phyloP scores from a whole-genome alignment of 2,888 invertebrate species.

The Amphipoea lucens region DNA sequence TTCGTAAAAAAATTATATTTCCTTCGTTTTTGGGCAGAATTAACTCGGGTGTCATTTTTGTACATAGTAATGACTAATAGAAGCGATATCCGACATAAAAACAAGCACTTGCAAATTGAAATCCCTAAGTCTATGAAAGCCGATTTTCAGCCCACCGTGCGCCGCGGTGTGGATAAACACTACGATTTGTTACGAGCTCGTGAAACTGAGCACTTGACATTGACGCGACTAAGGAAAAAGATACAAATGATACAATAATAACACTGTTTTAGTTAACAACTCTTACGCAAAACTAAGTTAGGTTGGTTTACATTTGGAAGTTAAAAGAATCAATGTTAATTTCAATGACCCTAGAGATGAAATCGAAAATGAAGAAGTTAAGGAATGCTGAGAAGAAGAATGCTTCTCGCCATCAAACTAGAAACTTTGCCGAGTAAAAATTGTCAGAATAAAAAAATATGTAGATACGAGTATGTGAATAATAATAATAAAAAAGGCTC shows the following conservation, averaged over 20 bases:
- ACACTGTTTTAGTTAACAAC: neutral
- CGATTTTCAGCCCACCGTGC: too few species aligned
- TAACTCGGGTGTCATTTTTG: too few species aligned
- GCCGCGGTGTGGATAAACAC: constrained; percentile 16
- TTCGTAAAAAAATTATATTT: too few species aligned
- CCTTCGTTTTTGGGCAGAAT: too few species aligned
- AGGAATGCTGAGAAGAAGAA: neutral
- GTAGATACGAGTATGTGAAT: neutral
- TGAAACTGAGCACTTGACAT: constrained; percentile 31
- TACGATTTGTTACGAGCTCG: constrained; percentile 30
- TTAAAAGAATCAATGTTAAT: neutral
- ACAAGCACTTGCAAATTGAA: too few species aligned
- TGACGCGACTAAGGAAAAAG: constrained; percentile 14
- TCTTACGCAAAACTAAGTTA: neutral
- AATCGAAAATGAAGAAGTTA: neutral
- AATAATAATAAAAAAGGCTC: neutral
- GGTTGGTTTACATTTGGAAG: neutral
- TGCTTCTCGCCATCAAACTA: neutral
- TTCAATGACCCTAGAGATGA: neutral
- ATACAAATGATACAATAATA: constrained; percentile 7
- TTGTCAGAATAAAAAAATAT: neutral
- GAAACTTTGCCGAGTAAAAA: neutral
- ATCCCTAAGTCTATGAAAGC: too few species aligned
- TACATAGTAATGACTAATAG: too few species aligned
- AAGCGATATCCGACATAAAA: too few species aligned